phyloP scores from a whole-genome alignment of 2,888 invertebrate species.

The Esperia sulphurella region DNA sequence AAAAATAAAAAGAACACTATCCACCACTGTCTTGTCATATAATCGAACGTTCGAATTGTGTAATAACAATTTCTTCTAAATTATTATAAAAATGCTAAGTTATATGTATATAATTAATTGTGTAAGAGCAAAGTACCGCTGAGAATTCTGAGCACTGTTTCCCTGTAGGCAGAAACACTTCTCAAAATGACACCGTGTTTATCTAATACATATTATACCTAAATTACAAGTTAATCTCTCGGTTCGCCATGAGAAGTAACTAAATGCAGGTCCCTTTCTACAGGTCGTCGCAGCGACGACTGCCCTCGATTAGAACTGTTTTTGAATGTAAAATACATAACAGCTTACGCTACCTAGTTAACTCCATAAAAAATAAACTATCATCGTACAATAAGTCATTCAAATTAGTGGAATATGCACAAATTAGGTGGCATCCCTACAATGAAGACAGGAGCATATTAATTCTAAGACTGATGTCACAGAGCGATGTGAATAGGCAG shows the following conservation, averaged over 20 bases:
- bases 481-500: conserved; percentile 64
- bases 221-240: conserved; percentile 73
- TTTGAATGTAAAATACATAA: conserved; percentile 70
- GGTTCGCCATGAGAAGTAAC: conserved; percentile 67
- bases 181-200: conserved; percentile 66
- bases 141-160: conserved; percentile 64
- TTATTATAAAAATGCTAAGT: conserved; percentile 79
- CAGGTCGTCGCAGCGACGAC: conserved; percentile 50
- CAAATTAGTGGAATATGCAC: conserved; percentile 58
- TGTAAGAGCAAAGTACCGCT: conserved; percentile 71
- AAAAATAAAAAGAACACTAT: conserved; percentile 69
- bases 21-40: conserved; percentile 63
- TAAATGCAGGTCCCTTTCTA: conserved; percentile 69
- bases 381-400: conserved; percentile 70
- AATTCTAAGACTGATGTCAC: conserved; percentile 29
- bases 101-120: conserved; percentile 62
- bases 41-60: conserved; percentile 53
- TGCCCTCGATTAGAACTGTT: conserved; percentile 49
- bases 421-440: conserved; percentile 32
- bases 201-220: conserved; percentile 73
- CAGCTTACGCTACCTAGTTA: conserved; percentile 77
- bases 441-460: conserved; percentile 33
- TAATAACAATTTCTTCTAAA: conserved; percentile 74
- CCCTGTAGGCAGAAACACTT: conserved; percentile 55
- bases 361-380: conserved; percentile 75